A percentile compares a stretch with the other conserved stretches of the same genome.
phyloP scores from a whole-genome alignment of 2,888 invertebrate genomes.

The Eurytoma californica region DNA sequence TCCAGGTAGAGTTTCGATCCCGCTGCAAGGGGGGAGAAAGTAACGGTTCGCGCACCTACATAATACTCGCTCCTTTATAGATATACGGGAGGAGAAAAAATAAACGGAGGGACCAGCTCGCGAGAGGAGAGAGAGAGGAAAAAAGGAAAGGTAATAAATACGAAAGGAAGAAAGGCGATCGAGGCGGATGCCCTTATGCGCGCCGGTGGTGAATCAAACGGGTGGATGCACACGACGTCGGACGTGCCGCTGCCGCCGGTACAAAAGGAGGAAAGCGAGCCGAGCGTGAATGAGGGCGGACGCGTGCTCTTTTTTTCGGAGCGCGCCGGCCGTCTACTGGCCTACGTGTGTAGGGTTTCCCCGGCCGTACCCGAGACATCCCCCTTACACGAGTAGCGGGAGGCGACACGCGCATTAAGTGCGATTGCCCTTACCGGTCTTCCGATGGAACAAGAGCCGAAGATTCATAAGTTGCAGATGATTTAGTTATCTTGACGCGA shows the following conservation, averaged over 20 bases:
- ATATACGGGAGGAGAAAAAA: not conserved
- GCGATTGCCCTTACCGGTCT: not conserved
- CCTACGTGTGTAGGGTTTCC: not conserved
- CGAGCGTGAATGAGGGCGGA: constrained; percentile 42
- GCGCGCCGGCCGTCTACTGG: not conserved
- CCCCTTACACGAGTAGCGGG: not conserved
- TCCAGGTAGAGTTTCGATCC: constrained; percentile 19
- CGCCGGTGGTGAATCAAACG: constrained; percentile 11
- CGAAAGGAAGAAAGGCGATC: constrained; percentile 24
- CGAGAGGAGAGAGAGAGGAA: not conserved
- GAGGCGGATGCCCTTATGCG: constrained; percentile 32
- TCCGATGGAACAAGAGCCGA: no score
- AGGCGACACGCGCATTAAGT: constrained; percentile 12
- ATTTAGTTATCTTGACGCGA: no score
- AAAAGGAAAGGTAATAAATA: not conserved
- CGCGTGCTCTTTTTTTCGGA: constrained; percentile 40
- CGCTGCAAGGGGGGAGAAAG: not conserved
- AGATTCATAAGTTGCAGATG: no score
- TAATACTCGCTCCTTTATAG: constrained; percentile 1
- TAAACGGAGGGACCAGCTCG: not conserved
- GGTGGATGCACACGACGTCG: constrained; percentile 13
- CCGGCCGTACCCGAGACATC: not conserved
- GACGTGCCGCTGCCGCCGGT: not conserved
- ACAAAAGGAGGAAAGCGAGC: constrained; percentile 4
- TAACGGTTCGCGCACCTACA: constrained; percentile 40